Base-by-base conservation (phyloP, 2,888 invertebrate genomes). In the Fragum fragum region DNA sequence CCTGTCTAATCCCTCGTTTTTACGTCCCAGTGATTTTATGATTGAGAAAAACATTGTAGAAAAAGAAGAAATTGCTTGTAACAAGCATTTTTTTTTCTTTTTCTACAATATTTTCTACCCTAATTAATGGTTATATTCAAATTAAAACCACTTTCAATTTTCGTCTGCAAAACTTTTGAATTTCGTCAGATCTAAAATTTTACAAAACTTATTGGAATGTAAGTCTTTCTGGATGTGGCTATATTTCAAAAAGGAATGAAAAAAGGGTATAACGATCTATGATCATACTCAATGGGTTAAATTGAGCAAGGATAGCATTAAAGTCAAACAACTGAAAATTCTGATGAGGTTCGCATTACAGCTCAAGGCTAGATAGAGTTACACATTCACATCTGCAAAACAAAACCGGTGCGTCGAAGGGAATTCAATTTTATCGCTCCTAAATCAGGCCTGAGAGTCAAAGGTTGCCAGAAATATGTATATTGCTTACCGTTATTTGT, bases 331-430 rank as follows among this genome's bases (percentile, higher is more conserved):
- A 23, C 21, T 6, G 39, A 16, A 16, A 68, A 36, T 55, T 47
- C 66, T 68, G 9, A 69, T 66, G 14, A 36, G 68, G 36, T 53
- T 75, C 55, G 55, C 32, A 36, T 69, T 68, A 68, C 74, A 53
- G 14, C 42, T 21, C 52, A 39, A 18, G 21, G 63, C 32, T 57
- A 39, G 52, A 29, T 69, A 42, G 53, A n/a, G 26, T 69, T 69
- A 52, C 68, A 28, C 47, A 63, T 42, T 21, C 23, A 23, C 59
- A 75, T 75, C 55, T 57, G 57, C 39, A 14, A 53, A 47, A 52
- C 47, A 63, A 74, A 74, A 28, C 29, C 39, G 39, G 29, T 39
- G 66, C 32, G 66, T 14, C 39, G 28, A 21, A 11, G 66, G 42
- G 66, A 28, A 1, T 21, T 23, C 39, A 39, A 39, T n/a, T 68